A percentile compares a stretch with the other conserved stretches of the same genome.
Evolutionary conservation across 2,113 vertebrate species (phyloP).

Genomic region (Nothoprocta perdicaria): DNA sequence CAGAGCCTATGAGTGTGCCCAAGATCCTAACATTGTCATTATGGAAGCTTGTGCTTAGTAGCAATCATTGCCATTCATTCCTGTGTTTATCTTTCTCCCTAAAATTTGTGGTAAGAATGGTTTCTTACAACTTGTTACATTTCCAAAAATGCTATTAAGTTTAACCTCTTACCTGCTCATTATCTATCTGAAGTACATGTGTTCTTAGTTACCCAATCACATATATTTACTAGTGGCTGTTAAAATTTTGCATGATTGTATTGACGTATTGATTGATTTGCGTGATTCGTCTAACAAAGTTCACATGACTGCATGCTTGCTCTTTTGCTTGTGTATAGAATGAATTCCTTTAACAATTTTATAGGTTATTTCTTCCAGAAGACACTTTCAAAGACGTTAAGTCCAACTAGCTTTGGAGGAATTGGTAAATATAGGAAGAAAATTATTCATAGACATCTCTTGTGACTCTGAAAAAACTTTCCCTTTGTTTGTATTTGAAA

Average conservation of each 20-base stretch:
- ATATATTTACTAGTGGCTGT: background rate
- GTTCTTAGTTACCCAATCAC: background rate
- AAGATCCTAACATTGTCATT: background rate
- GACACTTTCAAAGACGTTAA: background rate
- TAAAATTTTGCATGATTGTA: fast-evolving
- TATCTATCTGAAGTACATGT: background rate
- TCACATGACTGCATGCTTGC: background rate
- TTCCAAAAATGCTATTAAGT: background rate
- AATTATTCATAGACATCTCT: background rate
- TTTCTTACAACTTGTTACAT: background rate
- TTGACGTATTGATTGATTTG: too few species aligned
- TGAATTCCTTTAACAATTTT: background rate
- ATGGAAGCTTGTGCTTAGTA: background rate
- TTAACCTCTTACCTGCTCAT: background rate
- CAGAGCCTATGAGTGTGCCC: background rate
- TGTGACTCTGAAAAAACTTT: background rate
- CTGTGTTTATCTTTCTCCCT: background rate
- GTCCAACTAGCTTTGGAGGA: background rate
- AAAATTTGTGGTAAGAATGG: background rate
- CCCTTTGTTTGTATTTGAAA: background rate
- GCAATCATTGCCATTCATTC: background rate
- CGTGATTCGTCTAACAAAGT: background rate
- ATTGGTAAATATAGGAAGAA: background rate
- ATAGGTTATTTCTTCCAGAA: background rate
- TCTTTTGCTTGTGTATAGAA: background rate